Conservation (phyloP, 2,888 invertebrate genomes). For the Parnassius glacialis region DNA sequence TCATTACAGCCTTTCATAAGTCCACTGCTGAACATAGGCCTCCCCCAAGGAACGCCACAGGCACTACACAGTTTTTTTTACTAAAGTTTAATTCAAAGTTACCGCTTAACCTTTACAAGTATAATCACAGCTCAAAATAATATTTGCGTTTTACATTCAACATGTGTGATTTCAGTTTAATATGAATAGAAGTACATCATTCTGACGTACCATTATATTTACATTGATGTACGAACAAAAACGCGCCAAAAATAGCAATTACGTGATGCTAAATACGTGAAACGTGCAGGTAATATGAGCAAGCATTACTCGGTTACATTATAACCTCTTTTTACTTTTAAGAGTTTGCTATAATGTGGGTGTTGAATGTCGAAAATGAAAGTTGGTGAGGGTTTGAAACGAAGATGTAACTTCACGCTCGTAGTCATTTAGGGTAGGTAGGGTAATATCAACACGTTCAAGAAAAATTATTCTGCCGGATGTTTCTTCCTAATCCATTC, state of each 20-base stretch:
- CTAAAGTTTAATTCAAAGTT: too few relatives aligned
- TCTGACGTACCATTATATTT: conserved; percentile 21
- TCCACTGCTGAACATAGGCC: too few relatives aligned
- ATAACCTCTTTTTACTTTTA: conserved; percentile 4
- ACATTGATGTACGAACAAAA: conserved; percentile 22
- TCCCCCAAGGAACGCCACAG: too few relatives aligned
- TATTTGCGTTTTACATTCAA: background rate
- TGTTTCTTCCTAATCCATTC: too few relatives aligned
- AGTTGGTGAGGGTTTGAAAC: conserved; percentile 1
- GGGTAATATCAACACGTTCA: background rate
- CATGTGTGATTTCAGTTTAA: background rate
- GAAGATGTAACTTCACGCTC: background rate
- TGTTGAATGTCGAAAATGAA: conserved; percentile 10
- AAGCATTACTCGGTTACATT: conserved; percentile 9
- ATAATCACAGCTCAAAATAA: background rate
- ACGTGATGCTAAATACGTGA: conserved; percentile 7
- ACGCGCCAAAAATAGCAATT: conserved; percentile 26
- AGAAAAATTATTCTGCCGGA: too few relatives aligned
- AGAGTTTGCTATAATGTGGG: background rate
- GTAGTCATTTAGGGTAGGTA: background rate
- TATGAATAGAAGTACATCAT: conserved; percentile 5
- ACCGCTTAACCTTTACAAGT: too few relatives aligned
- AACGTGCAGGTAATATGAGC: conserved; percentile 18
- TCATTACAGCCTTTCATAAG: too few relatives aligned
- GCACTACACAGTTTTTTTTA: too few relatives aligned